A percentile compares a stretch with the other conserved stretches of the same genome.
phyloP scores from a whole-genome alignment of 2,113 vertebrate genomes.

The Thalassoma bifasciatum region DNA sequence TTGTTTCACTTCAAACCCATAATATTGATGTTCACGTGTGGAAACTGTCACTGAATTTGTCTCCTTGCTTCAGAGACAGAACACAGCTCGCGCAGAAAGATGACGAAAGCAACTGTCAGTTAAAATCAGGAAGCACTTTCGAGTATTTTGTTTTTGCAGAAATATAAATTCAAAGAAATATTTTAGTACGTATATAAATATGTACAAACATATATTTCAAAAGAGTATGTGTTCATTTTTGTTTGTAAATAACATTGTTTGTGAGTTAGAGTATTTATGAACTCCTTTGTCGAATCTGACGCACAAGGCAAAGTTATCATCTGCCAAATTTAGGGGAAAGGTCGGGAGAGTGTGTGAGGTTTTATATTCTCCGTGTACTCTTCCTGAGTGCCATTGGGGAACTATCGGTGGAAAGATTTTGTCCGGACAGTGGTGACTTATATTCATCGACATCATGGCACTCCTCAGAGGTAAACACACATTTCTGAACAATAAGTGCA shows the following conservation, averaged over 20 bases:
- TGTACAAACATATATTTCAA: too few species aligned
- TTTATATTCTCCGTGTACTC: background rate
- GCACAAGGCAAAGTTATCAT: background rate
- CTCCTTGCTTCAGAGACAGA: background rate
- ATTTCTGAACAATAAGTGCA: background rate
- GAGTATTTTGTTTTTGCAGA: background rate
- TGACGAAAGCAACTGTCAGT: constrained; percentile 29
- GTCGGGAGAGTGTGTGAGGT: constrained; percentile 2
- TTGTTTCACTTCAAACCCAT: constrained; percentile 5
- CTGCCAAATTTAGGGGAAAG: constrained; percentile 70
- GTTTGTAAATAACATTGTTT: too few species aligned
- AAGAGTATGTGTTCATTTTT: too few species aligned
- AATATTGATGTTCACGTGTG: constrained; percentile 9
- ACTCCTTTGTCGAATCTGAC: constrained; percentile 63
- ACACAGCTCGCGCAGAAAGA: constrained; percentile 37
- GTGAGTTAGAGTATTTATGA: too few species aligned
- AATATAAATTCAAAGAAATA: rapidly evolving
- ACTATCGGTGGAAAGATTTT: background rate
- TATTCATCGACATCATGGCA: constrained; percentile 70
- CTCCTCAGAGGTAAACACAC: constrained; percentile 81
- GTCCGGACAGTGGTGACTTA: constrained; percentile 14
- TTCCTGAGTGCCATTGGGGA: background rate
- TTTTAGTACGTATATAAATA: too few species aligned
- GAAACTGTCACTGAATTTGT: background rate
- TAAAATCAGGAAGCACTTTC: constrained; percentile 38